phyloP scores from a whole-genome alignment of 2,797 vertebrate genomes.

The Squalus acanthias region DNA sequence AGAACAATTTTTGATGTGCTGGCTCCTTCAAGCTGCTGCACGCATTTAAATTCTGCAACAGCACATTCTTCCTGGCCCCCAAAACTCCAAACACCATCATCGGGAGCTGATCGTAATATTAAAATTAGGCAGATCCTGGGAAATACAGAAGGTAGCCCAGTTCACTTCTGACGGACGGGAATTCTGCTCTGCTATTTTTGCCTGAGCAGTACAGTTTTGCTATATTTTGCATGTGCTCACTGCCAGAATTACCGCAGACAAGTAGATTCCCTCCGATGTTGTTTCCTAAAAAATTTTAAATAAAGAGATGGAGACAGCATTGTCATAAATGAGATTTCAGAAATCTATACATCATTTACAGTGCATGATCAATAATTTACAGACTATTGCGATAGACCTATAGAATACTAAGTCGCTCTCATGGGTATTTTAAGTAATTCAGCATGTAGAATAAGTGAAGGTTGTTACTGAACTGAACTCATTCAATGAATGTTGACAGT shows the following conservation, averaged over 20 bases:
- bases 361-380: neutral
- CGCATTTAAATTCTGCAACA: neutral
- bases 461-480: neutral
- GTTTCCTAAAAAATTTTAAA: neutral
- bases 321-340: neutral
- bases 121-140: neutral
- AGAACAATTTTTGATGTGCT: neutral
- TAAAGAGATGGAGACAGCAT: neutral
- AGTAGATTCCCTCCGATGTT: neutral
- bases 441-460: neutral
- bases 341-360: neutral
- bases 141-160: no score
- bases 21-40: neutral
- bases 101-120: neutral
- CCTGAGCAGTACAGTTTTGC: neutral
- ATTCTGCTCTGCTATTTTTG: neutral
- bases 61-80: neutral
- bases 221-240: neutral
- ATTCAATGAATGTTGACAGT: neutral
- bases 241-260: no score
- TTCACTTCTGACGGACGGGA: neutral
- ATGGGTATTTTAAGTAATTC: neutral
- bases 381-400: neutral
- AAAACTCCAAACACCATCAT: neutral
- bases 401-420: neutral